Percentiles rank a stretch among this genome's conserved stretches.
Conservation (phyloP, 2,797 vertebrate genomes). For the Schizopygopsis malacanthus region DNA sequence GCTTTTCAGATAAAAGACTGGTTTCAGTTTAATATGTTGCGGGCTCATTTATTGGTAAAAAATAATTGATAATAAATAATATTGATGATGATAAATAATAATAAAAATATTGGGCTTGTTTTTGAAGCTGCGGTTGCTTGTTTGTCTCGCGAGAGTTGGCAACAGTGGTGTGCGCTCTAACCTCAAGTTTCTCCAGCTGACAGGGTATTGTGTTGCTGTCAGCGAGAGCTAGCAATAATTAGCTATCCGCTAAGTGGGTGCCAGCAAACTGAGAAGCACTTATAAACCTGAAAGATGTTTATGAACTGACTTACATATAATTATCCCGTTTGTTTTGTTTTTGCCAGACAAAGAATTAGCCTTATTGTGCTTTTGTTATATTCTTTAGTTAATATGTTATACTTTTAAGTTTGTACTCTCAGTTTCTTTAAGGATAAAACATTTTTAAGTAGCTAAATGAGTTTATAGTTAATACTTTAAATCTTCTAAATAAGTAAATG, state of each 20-base stretch:
- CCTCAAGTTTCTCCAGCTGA: constrained; percentile 57
- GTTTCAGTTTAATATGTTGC: too few relatives aligned
- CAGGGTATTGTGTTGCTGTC: constrained; percentile 64
- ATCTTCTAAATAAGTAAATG: not conserved
- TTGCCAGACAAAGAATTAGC: not conserved
- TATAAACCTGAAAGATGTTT: not conserved
- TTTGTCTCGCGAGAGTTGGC: too few relatives aligned
- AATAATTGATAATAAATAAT: too few relatives aligned
- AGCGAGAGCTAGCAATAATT: not conserved
- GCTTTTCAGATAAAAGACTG: too few relatives aligned
- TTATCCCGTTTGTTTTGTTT: not conserved
- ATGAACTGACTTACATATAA: not conserved
- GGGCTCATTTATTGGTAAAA: too few relatives aligned
- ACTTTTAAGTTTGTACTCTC: not conserved
- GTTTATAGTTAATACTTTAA: not conserved
- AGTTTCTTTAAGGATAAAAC: not conserved
- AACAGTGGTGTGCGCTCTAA: not conserved
- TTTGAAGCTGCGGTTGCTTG: too few relatives aligned
- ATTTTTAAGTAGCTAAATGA: not conserved
- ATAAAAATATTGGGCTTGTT: too few relatives aligned
- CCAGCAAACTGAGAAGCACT: constrained; percentile 9
- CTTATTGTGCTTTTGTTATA: not conserved
- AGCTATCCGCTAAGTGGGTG: constrained; percentile 13
- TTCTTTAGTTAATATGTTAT: not conserved
- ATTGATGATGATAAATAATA: too few relatives aligned